A percentile compares a stretch with the other conserved stretches of the same genome.
phyloP scores from a whole-genome alignment of 2,113 vertebrate species.

The Larimichthys polyactis region DNA sequence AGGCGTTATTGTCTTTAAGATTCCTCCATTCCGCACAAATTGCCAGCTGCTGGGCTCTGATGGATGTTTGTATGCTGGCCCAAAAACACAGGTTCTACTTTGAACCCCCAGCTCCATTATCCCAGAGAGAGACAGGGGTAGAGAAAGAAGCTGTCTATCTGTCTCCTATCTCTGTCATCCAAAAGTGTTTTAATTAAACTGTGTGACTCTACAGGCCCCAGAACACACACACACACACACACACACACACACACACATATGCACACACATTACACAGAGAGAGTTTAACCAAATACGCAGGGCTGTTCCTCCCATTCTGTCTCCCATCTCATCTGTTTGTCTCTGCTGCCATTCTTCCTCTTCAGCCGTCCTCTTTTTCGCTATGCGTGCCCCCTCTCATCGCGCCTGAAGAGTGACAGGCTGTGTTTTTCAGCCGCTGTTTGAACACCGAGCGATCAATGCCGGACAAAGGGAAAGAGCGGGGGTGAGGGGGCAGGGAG shows the following conservation, averaged over 20 bases:
- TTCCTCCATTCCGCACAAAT: slow-evolving; percentile 83
- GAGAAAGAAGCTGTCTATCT: slow-evolving; percentile 55
- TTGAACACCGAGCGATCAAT: slow-evolving; percentile 82
- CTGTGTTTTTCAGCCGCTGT: slow-evolving; percentile 80
- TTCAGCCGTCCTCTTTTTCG: slow-evolving; percentile 12
- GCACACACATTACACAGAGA: slow-evolving; percentile 32
- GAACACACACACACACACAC: slow-evolving; percentile 52
- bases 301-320: slow-evolving; percentile 66
- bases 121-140: slow-evolving; percentile 55
- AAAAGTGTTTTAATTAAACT: slow-evolving; percentile 82
- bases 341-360: slow-evolving; percentile 43
- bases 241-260: slow-evolving; percentile 35
- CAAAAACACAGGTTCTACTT: slow-evolving; percentile 83
- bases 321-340: slow-evolving; percentile 62
- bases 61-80: slow-evolving; percentile 82
- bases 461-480: slow-evolving; percentile 77
- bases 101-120: slow-evolving; percentile 75
- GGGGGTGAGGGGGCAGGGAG: slow-evolving; percentile 66
- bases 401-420: slow-evolving; percentile 76
- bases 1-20: slow-evolving; percentile 81
- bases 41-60: slow-evolving; percentile 83
- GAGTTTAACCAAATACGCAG: slow-evolving; percentile 67
- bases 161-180: slow-evolving; percentile 71
- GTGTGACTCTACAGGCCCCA: slow-evolving; percentile 54
- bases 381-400: slow-evolving; percentile 49